Evolutionary conservation across 2,888 invertebrate species (phyloP).

Genomic region (Blomia tropicalis): DNA sequence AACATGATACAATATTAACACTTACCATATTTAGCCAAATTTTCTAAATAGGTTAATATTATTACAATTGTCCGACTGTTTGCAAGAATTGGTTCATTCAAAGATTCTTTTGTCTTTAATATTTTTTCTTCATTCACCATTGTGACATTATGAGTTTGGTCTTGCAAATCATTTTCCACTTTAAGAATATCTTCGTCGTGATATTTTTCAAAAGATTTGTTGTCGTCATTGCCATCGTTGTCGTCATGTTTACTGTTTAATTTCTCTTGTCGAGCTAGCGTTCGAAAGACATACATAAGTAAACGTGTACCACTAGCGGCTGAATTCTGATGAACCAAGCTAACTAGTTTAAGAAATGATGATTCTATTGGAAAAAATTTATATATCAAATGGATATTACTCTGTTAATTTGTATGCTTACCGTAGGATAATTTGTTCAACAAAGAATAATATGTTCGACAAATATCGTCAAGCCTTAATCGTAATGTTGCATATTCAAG

Average conservation of each 20-base stretch:
- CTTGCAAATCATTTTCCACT: not conserved
- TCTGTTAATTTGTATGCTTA: not conserved
- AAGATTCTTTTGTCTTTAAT: not conserved
- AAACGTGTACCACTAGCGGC: not conserved
- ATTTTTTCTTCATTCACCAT: not conserved
- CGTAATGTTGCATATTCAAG: not conserved
- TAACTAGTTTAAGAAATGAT: not conserved
- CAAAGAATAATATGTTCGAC: not conserved
- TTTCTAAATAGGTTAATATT: not conserved
- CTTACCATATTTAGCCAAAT: not conserved
- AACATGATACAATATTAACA: not conserved
- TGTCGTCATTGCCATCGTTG: not conserved
- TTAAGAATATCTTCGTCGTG: not conserved
- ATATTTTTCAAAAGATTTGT: too few species aligned
- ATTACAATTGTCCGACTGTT: not conserved
- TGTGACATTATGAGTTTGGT: not conserved
- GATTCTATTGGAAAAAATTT: not conserved
- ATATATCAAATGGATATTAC: too few species aligned
- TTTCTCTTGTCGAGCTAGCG: not conserved
- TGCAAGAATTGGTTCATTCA: not conserved
- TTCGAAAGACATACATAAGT: not conserved
- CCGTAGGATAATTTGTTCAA: constrained; percentile 3
- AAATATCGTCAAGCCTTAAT: not conserved
- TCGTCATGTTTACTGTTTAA: not conserved
- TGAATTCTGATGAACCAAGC: not conserved